Base-by-base conservation (phyloP, 1,140 invertebrate genomes). In the Proales similis region DNA sequence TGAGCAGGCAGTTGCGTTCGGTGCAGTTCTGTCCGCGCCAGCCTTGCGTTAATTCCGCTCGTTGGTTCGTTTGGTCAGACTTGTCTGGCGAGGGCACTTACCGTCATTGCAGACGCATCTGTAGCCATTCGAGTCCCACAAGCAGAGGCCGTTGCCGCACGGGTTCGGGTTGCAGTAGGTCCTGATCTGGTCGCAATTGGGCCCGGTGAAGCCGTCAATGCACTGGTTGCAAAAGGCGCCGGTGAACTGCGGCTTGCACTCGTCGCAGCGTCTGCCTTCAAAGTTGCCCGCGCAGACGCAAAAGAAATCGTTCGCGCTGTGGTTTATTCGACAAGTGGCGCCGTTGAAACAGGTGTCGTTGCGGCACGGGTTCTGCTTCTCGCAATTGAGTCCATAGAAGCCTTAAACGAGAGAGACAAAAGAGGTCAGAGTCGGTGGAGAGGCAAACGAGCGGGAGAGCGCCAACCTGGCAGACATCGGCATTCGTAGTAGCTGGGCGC, bases 371-470 rank as follows among this genome's bases (percentile, higher is more conserved):
- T 26, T 48, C 32, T 38, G 36, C 27, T 48, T 29, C 77, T 96
- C 91, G 74, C 92, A 96, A 65, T 85, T 82, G 66, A 84, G 81
- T 49, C 92, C 92, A 2, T 86, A 88, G 74, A 92, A 96, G 32
- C 91, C 91, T 67, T 90, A 88, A 2, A 88, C n/a, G 87, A 71
- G 90, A 95, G 72, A 77, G 74, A 66, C 80, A 81, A n/a, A n/a
- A n/a, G 4, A 2, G 2, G 2, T 14, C 36, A 39, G n/a, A 4
- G 4, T 14, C 20, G n/a, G n/a, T n/a, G n/a, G n/a, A n/a, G n/a
- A n/a, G n/a, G n/a, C n/a, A n/a, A n/a, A n/a, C n/a, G n/a, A n/a
- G n/a, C n/a, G n/a, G n/a, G n/a, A n/a, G n/a, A n/a, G n/a, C n/a
- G n/a, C n/a, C n/a, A n/a, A n/a, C n/a, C n/a, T n/a, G n/a, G n/a